Base-by-base conservation (phyloP, 2,113 vertebrate genomes). In the Uropsilus gracilis region DNA sequence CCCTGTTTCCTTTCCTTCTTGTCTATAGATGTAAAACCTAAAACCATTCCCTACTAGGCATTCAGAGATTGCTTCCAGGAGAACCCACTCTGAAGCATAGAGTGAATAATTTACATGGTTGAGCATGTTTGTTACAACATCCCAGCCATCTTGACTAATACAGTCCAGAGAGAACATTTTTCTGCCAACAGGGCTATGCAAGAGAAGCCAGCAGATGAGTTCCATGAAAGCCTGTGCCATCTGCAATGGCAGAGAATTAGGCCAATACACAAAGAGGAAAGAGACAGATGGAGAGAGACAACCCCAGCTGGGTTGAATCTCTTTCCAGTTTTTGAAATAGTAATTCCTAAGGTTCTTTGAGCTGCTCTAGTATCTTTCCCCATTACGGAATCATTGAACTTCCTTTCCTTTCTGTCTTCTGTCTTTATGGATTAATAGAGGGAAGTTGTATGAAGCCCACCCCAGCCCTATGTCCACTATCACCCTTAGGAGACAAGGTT, bases 251-350 rank as follows among this genome's bases (percentile, higher is more conserved):
- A 68, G 48, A 42, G 53, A 68, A 75, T 44, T 28, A 30, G 78
- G 16, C 18, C 69, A 71, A 68, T 50, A 42, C n/a, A 76, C 46
- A 69, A 32, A 42, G 50, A 69, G 50, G 13, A 84, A 42, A 55
- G 57, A 68, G 84, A 64, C n/a, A 72, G 86, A 89, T 34, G 71
- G 69, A 77, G 68, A 75, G 22, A 69, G 71, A 71, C 50, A 94
- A 50, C 24, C 24, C 66, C 44, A 91, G 28, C 34, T 75, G 57
- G 59, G 59, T 55, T 44, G 68, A 55, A 34, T 50, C 71, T 91
- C 76, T 81, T 82, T 72, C 57, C 71, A 53, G 78, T 42, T 50
- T 89, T 94, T 50, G n/a, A 89, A 76, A 57, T 6, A 59, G 26
- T 30, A 26, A 89, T 76, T 63, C 73, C 50, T 69, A 59, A 48